A percentile compares a stretch with the other conserved stretches of the same genome.
phyloP scores from a whole-genome alignment of 2,797 vertebrate genomes.

The Gymnothorax reevesii region DNA sequence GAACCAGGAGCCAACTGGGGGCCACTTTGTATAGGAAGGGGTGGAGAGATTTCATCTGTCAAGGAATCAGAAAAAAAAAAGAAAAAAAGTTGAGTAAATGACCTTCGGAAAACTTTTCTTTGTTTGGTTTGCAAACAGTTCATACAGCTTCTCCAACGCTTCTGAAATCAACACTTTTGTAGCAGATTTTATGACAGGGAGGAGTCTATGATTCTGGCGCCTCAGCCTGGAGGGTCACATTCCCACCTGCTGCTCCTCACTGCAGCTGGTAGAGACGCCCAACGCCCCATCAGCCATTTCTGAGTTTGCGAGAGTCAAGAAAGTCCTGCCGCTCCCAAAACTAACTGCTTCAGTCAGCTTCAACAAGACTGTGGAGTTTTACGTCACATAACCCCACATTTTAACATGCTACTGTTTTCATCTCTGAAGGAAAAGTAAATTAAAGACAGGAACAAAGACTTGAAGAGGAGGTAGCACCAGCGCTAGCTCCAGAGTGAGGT shows the following conservation, averaged over 20 bases:
- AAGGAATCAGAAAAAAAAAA: constrained; percentile 27
- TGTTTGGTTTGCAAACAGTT: not conserved
- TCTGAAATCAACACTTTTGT: not conserved
- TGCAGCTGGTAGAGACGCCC: not conserved
- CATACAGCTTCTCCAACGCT: not conserved
- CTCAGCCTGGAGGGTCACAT: not conserved
- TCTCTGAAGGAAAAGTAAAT: constrained; percentile 36
- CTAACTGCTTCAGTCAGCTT: not conserved
- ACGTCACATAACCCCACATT: constrained; percentile 22
- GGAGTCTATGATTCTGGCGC: not conserved
- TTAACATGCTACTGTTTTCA: constrained; percentile 47
- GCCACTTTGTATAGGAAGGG: constrained; percentile 62
- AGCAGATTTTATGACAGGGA: not conserved
- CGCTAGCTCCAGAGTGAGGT: constrained; percentile 19
- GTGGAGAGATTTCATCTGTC: constrained; percentile 65
- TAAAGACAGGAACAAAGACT: constrained; percentile 15
- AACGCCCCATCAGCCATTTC: not conserved
- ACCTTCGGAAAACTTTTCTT: constrained; percentile 3
- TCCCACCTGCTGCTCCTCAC: not conserved
- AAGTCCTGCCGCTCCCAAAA: not conserved
- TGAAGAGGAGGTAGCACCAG: not conserved
- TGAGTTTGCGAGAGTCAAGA: not conserved
- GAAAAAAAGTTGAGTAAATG: constrained; percentile 25
- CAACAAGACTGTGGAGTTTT: not conserved
- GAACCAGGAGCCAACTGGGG: constrained; percentile 59